These are phyloP conservation scores for Malurus melanocephalus DNA, from an alignment of 2,113 vertebrate species.

Conservation along the genomic window DNA sequence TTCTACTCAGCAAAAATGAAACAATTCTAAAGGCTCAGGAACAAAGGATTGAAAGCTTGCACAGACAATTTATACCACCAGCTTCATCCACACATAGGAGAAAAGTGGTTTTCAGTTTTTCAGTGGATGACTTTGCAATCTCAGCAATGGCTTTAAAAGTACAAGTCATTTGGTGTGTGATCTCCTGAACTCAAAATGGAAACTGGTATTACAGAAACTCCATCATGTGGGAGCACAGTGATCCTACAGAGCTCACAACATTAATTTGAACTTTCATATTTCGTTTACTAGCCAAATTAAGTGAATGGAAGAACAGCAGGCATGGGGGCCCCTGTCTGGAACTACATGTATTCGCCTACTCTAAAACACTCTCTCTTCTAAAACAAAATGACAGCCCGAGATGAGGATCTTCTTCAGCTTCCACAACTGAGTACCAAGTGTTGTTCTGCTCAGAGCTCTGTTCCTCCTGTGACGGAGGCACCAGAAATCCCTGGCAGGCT, in stretches of 20 bases:
- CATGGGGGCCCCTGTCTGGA: neutral
- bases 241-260: neutral
- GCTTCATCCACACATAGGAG: neutral
- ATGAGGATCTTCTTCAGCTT: neutral
- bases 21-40: neutral
- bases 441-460: neutral
- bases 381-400: neutral
- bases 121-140: neutral
- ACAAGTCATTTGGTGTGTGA: neutral
- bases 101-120: neutral
- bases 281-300: neutral
- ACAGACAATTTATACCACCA: neutral
- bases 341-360: neutral
- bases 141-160: neutral
- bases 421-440: neutral
- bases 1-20: neutral
- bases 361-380: neutral
- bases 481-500: constrained; percentile 27
- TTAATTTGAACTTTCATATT: neutral
- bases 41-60: neutral
- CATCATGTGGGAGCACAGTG: neutral
- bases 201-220: neutral
- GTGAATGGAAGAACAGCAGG: neutral
- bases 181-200: neutral
- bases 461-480: neutral